Base-by-base conservation (phyloP, 2,888 invertebrate species). In the Plemyria rubiginata region DNA sequence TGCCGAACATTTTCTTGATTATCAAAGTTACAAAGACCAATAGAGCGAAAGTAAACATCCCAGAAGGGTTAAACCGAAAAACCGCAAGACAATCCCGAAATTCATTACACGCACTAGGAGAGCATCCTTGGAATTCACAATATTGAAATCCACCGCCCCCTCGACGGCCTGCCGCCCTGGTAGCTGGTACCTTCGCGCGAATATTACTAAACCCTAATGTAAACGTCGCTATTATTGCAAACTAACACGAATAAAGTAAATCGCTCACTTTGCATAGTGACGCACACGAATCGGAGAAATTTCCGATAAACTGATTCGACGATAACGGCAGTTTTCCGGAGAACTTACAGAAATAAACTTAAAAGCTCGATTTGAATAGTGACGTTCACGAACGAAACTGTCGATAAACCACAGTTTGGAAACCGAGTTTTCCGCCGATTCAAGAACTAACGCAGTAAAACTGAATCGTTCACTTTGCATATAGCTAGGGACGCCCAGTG, bases 41-140 rank as follows among this genome's bases (percentile, higher is more conserved):
- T 84, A 76, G 79, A 80, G 76, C 74, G 77, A 70, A 80, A 78
- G 82, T 83, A 85, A 82, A 81, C 82, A 84, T 61, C 77, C 58
- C 60, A 46, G 43, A 77, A 79, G 3, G 85, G 87, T 78, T 76
- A 77, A 78, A 77, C 84, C 86, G 86, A 88, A 87, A 88, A 89
- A 90, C 92, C 92, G 77, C 92, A 90, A 90, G 89, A 86, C 88
- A 88, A 89, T 90, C 87, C 89, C 86, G 76, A 91, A 92, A 92
- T 92, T 92, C 92, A 92, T 92, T 92, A 92, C 86, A 86, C 86
- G 87, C 84, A 83, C 81, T 80, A 73, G 68, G 80, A 82, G 85
- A 86, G 80, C 88, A 90, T 88, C 85, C 87, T 79, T 71, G 91
- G 92, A 92, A 92, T 92, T 92, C 90, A 90, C 92, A 92, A 92